Base-by-base conservation (phyloP, 2,113 vertebrate species). In the western clawed frog (Xenopus tropicalis) region DNA sequence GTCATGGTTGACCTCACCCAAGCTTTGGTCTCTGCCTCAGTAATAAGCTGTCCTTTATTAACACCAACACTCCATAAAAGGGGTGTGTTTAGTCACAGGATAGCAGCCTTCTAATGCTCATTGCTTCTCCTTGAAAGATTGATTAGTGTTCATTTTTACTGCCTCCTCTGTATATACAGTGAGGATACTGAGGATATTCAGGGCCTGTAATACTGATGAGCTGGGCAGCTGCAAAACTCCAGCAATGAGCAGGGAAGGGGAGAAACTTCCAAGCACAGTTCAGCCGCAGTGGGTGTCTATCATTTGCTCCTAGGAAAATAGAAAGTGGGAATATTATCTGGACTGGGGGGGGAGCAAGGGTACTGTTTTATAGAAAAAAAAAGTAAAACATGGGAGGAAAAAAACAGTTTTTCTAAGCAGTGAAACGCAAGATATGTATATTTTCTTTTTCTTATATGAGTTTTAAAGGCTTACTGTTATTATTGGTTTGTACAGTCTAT, bases 1-100 rank as follows among this genome's bases (percentile, higher is more conserved):
- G 91, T 91, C 93, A 92, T 89, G 92, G 88, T 87, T 93, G 91
- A 94, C 91, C 92, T 93, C 92, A 92, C 82, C 90, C 89, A 84
- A 88, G 91, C 91, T 91, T 89, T 92, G 92, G 93, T 93, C 89
- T 91, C 90, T 89, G 91, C 91, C 92, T 92, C 88, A 87, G 88
- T 93, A 94, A 93, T 94, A 93, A 93, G 91, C 88, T 87, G 88
- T 80, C 87, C 91, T 93, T 94, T 93, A 93, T 93, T 92, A 92
- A 92, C 87, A 90, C 86, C 89, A 90, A 92, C 90, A 92, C 91
- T 92, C 91, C 91, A 92, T 93, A 93, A 94, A 93, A 91, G 89
- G 90, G 91, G 92, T 91, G 91, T 92, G 91, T 90, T 91, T 90
- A 92, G 90, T 92, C 91, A 92, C 90, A 92, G 90, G 89, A 89